Percentiles rank a stretch among this genome's conserved stretches.
Evolutionary conservation across 30 jellyfish, hydroid and myxozoan genomes (phyloP).

Genomic region (Sanderia malayensis): DNA sequence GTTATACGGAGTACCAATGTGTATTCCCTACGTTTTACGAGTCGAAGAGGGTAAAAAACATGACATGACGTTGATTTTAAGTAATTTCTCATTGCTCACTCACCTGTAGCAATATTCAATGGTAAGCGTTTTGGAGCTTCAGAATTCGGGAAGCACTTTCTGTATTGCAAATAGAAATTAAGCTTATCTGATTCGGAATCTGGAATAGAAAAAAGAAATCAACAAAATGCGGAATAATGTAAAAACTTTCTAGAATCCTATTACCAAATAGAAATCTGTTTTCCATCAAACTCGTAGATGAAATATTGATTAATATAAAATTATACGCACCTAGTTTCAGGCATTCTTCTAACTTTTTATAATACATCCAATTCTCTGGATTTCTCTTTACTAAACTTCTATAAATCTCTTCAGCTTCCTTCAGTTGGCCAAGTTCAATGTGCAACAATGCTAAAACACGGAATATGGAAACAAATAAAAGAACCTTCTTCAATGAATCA

Average conservation of each 20-base stretch:
- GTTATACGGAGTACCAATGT: no score
- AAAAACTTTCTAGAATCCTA: no score
- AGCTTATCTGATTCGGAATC: constrained; percentile 60
- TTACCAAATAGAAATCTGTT: no score
- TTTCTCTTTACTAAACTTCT: constrained; percentile 73
- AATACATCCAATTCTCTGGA: constrained; percentile 88
- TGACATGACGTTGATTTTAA: no score
- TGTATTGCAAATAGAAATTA: constrained; percentile 39
- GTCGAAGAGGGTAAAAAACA: no score
- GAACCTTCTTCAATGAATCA: no score
- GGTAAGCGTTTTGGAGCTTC: constrained; percentile 92
- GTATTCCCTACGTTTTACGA: no score
- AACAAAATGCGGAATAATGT: neutral
- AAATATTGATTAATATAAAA: no score
- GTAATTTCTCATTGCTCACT: no score
- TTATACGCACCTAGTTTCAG: constrained; percentile 36
- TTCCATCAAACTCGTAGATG: neutral
- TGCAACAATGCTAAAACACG: constrained; percentile 66
- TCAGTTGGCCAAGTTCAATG: constrained; percentile 60
- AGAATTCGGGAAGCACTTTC: constrained; percentile 54
- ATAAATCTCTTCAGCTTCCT: constrained; percentile 75
- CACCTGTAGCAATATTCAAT: constrained; percentile 65
- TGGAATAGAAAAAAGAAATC: neutral
- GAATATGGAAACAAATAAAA: no score
- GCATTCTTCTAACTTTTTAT: constrained; percentile 67